phyloP scores from a whole-genome alignment of 2,888 invertebrate genomes.

The Drepanosiphum platanoidis region DNA sequence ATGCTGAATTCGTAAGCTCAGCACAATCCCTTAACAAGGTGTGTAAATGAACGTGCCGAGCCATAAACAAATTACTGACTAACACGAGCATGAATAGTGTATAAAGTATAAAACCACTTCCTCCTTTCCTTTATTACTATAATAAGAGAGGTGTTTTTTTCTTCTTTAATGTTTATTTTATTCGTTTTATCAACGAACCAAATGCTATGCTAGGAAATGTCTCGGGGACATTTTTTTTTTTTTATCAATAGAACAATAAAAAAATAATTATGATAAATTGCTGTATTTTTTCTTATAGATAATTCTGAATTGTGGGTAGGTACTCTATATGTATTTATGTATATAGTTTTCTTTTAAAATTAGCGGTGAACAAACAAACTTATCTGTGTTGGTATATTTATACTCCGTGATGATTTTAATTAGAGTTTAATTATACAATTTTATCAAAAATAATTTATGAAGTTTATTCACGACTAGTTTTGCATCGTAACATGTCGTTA shows the following conservation, averaged over 20 bases:
- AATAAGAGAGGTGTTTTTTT: neutral
- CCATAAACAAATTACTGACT: conserved; percentile 33
- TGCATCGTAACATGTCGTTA: too few relatives aligned
- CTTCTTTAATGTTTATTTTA: neutral
- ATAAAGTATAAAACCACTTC: conserved; percentile 2
- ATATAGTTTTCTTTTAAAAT: neutral
- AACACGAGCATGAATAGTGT: conserved; percentile 25
- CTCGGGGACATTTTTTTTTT: neutral
- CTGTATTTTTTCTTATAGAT: neutral
- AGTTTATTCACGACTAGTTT: too few relatives aligned
- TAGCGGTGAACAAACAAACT: neutral
- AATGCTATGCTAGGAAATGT: neutral
- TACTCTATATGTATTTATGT: too few relatives aligned
- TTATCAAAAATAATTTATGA: too few relatives aligned
- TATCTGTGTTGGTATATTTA: neutral
- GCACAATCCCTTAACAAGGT: conserved; percentile 19
- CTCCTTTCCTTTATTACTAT: neutral
- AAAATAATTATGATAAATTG: neutral
- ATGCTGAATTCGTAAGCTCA: conserved; percentile 3
- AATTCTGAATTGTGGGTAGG: too few relatives aligned
- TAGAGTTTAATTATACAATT: neutral
- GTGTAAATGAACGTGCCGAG: conserved; percentile 34
- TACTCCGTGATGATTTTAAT: neutral
- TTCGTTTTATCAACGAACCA: neutral
- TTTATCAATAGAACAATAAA: neutral